These are phyloP conservation scores for Babylonia areolata DNA, from an alignment of 1,140 invertebrate genomes.

Conservation along the genomic window DNA sequence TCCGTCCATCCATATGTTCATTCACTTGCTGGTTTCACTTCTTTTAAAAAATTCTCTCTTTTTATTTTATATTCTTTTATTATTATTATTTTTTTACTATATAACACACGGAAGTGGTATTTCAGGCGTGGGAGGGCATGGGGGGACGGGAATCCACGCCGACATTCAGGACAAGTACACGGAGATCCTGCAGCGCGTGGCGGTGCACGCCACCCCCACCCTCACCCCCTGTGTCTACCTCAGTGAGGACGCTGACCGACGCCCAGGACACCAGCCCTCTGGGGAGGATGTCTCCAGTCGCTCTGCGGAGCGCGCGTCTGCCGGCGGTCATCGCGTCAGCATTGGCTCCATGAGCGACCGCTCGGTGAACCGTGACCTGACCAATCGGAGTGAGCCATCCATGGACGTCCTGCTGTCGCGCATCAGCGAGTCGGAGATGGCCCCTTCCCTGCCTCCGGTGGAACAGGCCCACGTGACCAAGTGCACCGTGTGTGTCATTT, in stretches of 20 bases:
- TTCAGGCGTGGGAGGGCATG: conserved; percentile 77
- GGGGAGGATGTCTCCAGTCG: not conserved
- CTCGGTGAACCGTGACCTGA: conserved; percentile 16
- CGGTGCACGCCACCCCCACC: conserved; percentile 58
- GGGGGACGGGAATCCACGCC: conserved; percentile 75
- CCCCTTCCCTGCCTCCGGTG: conserved; percentile 31
- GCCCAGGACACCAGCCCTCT: not conserved
- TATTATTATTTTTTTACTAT: too few relatives aligned
- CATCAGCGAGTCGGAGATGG: conserved; percentile 36
- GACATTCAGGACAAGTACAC: conserved; percentile 76
- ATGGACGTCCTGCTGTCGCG: conserved; percentile 49
- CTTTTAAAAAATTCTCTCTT: too few relatives aligned
- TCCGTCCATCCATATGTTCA: too few relatives aligned
- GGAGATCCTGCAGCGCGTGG: conserved; percentile 73
- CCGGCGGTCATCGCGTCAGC: conserved; percentile 7
- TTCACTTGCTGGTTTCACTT: too few relatives aligned
- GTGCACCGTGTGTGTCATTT: conserved; percentile 61
- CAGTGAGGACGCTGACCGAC: not conserved
- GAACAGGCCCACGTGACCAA: conserved; percentile 57
- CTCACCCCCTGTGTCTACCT: conserved; percentile 53
- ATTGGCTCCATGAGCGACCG: conserved; percentile 43
- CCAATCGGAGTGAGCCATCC: conserved; percentile 35
- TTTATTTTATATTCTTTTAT: not conserved
- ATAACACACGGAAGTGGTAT: not conserved
- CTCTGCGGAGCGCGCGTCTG: not conserved